Conservation (phyloP, 2,888 invertebrate species). For the Ptilodon capucinus region DNA sequence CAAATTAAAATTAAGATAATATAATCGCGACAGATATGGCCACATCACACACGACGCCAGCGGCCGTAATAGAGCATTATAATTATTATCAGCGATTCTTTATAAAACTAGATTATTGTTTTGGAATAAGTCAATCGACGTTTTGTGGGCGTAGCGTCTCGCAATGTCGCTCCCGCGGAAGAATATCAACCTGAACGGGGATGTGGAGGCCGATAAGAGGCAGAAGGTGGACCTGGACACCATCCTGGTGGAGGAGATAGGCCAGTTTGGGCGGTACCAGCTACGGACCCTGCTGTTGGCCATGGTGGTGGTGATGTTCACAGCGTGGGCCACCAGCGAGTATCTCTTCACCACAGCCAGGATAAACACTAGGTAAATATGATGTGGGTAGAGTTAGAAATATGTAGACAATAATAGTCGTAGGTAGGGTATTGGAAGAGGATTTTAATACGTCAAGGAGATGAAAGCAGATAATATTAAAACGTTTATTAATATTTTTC, state of each 20-base stretch:
- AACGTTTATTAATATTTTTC: no score
- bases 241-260: conserved; percentile 56
- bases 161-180: background rate
- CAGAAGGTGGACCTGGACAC: conserved; percentile 31
- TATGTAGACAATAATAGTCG: no score
- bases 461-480: background rate
- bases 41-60: background rate
- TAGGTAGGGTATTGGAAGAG: background rate
- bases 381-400: no score
- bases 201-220: background rate
- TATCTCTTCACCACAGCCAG: conserved; percentile 61
- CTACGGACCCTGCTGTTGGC: conserved; percentile 38
- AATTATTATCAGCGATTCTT: background rate
- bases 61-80: background rate
- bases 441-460: background rate
- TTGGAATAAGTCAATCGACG: background rate
- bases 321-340: conserved; percentile 49
- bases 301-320: conserved; percentile 46
- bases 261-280: conserved; percentile 60
- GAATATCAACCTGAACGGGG: background rate
- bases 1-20: background rate
- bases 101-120: conserved; percentile 9
- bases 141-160: background rate
- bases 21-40: background rate
- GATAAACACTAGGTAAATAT: conserved; percentile 50